Base-by-base conservation (phyloP, 2,797 vertebrate species). In the Champsocephalus gunnari region DNA sequence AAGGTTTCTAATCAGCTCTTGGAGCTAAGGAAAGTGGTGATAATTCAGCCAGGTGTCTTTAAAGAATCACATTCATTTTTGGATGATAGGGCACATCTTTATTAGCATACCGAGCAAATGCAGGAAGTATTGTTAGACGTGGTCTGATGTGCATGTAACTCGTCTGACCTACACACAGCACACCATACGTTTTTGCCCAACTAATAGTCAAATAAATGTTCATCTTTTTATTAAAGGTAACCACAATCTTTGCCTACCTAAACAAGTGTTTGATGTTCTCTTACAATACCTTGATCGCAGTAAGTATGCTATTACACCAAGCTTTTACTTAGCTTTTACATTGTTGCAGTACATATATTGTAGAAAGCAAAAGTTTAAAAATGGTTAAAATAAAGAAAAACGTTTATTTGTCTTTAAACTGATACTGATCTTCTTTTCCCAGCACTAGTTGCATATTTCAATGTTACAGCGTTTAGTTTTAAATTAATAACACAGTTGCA, bases 11-110 rank as follows among this genome's bases (percentile, higher is more conserved):
- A 87, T 77, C 82, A 41, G 66, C 73, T 76, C 73, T 73, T 77
- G 55, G 66, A 84, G 66, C 91, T 90, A 59, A 65, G 69, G 50
- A 78, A 80, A 74, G 75, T 71, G 73, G 80, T 79, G 74, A 85
- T 86, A 84, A 89, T 82, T 87, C 72, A 84, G 73, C 55, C 64
- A 19, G 6, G 12, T 66, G 66, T 64, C 65, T 53, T 24, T 1
- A 10, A 41, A 59, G 53, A 71, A 81, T 75, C 68, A 64, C 41
- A 14, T 50, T 51, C 17, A 55, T 32, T 62, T 59, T 59, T 58
- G 60, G 76, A 79, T 69, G 71, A 76, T 74, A 77, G 67, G 66
- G 41, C 77, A 60, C 24, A 58, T 47, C 50, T 71, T 79, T 51
- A 87, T 75, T 83, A 76, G 80, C 44, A 45, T 71, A 44, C 58